phyloP scores from a whole-genome alignment of 35 echinoderm and acorn worm genomes.

The Chiridota heheva region DNA sequence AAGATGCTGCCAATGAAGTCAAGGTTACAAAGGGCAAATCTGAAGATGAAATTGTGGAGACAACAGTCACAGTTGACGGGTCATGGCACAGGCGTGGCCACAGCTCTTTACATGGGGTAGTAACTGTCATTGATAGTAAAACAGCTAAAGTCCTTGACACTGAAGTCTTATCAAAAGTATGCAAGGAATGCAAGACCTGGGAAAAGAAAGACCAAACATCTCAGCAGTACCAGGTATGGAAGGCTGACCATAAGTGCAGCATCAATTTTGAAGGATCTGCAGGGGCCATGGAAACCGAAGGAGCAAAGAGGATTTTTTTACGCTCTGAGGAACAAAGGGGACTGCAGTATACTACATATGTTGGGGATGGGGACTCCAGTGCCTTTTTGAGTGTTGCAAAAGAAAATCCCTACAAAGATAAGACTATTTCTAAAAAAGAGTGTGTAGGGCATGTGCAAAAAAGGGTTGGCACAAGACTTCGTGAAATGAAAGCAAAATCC shows the following conservation, averaged over 20 bases:
- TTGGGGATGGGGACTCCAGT: constrained; percentile 24
- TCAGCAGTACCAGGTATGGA: not conserved
- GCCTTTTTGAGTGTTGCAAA: not conserved
- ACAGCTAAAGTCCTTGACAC: not conserved
- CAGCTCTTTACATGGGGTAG: not conserved
- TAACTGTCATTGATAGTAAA: not conserved
- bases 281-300: not conserved
- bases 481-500: not conserved
- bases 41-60: not conserved
- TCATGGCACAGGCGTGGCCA: constrained; percentile 9
- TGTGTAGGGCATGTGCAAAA: constrained; percentile 25
- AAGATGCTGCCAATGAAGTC: not conserved
- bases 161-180: constrained; percentile 1
- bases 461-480: not conserved
- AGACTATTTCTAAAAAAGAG: not conserved
- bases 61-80: constrained; percentile 1
- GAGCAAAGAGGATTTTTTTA: not conserved
- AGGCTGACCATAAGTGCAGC: not conserved
- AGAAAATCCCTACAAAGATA: not conserved
- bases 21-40: not conserved
- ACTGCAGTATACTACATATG: constrained; percentile 14
- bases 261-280: not conserved
- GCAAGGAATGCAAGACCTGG: not conserved
- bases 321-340: not conserved
- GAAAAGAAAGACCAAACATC: not conserved